phyloP scores from a whole-genome alignment of 2,888 invertebrate genomes.

The Plemyria rubiginata region DNA sequence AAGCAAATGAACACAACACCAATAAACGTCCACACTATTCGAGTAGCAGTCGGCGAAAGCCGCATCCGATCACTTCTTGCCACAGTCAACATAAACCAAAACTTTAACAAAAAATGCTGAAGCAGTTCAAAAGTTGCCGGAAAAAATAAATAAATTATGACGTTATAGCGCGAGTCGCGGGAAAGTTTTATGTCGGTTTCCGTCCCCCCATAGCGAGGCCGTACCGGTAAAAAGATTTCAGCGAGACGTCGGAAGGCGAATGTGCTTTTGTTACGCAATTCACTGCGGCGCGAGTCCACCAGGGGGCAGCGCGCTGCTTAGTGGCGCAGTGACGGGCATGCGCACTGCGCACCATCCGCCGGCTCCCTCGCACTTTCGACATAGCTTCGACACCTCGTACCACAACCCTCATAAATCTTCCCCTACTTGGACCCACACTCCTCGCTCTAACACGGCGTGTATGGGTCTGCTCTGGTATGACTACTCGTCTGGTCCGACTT shows the following conservation, averaged over 20 bases:
- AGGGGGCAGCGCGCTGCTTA: conserved; percentile 79
- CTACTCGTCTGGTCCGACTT: conserved; percentile 9
- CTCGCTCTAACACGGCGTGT: conserved; percentile 38
- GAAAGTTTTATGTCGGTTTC: conserved; percentile 77
- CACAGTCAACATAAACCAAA: conserved; percentile 57
- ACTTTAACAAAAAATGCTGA: conserved; percentile 62
- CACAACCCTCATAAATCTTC: conserved; percentile 56
- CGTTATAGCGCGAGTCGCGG: conserved; percentile 63
- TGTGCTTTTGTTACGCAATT: conserved; percentile 83
- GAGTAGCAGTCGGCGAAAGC: conserved; percentile 65
- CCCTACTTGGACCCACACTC: conserved; percentile 43
- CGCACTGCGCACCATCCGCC: conserved; percentile 58
- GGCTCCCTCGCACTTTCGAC: conserved; percentile 36
- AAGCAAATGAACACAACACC: conserved; percentile 77
- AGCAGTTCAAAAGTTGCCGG: conserved; percentile 43
- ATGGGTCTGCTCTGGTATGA: conserved; percentile 17
- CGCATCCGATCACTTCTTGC: conserved; percentile 67
- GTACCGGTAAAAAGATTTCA: conserved; percentile 77
- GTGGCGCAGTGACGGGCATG: conserved; percentile 84
- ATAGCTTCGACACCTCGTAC: conserved; percentile 27
- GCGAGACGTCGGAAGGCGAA: conserved; percentile 75
- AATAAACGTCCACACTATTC: conserved; percentile 64
- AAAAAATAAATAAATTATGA: conserved; percentile 43
- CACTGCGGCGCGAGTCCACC: conserved; percentile 78
- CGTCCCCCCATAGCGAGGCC: conserved; percentile 70